Conservation (phyloP, 2,888 invertebrate genomes). For the Galeruca laticollis region DNA sequence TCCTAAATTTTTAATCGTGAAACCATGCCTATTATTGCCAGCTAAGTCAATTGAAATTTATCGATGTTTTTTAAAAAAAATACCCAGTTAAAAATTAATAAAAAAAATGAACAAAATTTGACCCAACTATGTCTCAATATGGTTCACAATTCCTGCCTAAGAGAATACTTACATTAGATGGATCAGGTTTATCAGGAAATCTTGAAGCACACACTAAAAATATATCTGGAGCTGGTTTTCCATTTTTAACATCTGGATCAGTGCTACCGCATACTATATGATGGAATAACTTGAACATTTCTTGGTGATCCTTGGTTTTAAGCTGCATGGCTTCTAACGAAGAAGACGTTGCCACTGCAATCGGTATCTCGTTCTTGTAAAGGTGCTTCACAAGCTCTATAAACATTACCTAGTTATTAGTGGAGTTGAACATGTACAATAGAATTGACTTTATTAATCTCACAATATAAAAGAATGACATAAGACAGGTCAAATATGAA, state of each 20-base stretch:
- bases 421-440: too few species aligned
- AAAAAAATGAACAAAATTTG: too few species aligned
- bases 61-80: too few species aligned
- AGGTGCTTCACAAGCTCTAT: constrained; percentile 66
- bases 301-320: constrained; percentile 69
- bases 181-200: constrained; percentile 70
- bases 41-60: too few species aligned
- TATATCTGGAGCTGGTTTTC: constrained; percentile 81
- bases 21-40: too few species aligned
- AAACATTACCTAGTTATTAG: background rate
- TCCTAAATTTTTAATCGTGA: too few species aligned
- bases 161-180: constrained; percentile 57
- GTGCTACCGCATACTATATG: constrained; percentile 75
- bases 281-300: constrained; percentile 69
- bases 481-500: too few species aligned
- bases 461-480: too few species aligned
- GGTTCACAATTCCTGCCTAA: too few species aligned
- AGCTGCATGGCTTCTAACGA: constrained; percentile 70
- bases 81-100: too few species aligned
- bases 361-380: constrained; percentile 72
- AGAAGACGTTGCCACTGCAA: constrained; percentile 79
- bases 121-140: too few species aligned
- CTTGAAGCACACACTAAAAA: constrained; percentile 74
- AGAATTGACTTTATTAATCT: too few species aligned
- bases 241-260: constrained; percentile 76